A percentile compares a stretch with the other conserved stretches of the same genome.
These are phyloP conservation scores for Rhynchonycteris naso DNA, from an alignment of 2,797 vertebrate species.

Conservation along the genomic window DNA sequence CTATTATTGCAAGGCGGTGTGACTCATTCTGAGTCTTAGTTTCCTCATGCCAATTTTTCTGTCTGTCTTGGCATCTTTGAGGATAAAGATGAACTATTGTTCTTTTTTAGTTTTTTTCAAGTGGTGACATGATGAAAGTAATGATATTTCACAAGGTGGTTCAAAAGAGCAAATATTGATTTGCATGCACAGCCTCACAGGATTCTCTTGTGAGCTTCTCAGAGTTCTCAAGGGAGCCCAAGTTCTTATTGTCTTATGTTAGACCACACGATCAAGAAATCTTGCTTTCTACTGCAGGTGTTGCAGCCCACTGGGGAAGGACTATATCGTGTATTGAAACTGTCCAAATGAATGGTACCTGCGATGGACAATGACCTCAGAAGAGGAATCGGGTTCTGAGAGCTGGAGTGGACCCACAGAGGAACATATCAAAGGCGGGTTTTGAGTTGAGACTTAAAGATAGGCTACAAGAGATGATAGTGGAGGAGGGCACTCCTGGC, in stretches of 20 bases:
- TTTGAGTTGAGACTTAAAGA: constrained; percentile 30
- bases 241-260: constrained; percentile 36
- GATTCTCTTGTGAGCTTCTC: not conserved
- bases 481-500: not conserved
- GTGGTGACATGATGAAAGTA: not conserved
- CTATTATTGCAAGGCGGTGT: not conserved
- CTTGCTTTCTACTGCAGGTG: constrained; percentile 20
- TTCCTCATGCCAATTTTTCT: constrained; percentile 4
- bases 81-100: constrained; percentile 82
- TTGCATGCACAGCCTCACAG: not conserved
- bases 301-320: not conserved
- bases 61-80: constrained; percentile 6
- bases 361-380: not conserved
- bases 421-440: not conserved
- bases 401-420: not conserved
- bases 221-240: constrained; percentile 9
- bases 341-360: not conserved
- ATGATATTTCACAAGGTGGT: not conserved
- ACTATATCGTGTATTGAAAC: not conserved
- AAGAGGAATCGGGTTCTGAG: not conserved
- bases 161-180: constrained; percentile 43
- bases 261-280: not conserved
- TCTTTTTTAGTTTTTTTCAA: constrained; percentile 87
- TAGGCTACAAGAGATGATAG: not conserved
- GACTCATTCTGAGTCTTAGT: constrained; percentile 6